Base-by-base conservation (phyloP, 2,888 invertebrate genomes). In the Microplitis deprimator region DNA sequence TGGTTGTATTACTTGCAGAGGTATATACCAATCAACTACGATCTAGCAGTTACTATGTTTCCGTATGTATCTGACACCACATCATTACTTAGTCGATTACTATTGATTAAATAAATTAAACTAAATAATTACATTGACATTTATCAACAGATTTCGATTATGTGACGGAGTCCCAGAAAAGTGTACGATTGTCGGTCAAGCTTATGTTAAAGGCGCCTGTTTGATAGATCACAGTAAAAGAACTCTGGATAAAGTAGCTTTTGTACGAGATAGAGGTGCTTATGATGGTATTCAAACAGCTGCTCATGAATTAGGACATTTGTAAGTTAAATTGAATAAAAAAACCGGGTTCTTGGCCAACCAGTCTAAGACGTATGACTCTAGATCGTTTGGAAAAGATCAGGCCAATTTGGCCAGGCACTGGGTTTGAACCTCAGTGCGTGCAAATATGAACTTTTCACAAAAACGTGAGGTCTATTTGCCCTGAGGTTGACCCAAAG, bases 301-400 rank as follows among this genome's bases (percentile, higher is more conserved):
- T 39, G 78, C 78, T 7, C 80, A 80, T 68, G 80, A 80, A 71
- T 75, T 80, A 38, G 80, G 80, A 17, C 80, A 80, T 60, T 76
- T 79, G 80, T 79, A 67, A 78, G 79, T 79, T n/a, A 20, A n/a
- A 61, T 20, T 1, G 50, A 71, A 17, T 50, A 41, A 20, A 20
- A 20, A 20, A 1, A 20, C 20, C 1, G 20, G 20, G 20, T 1
- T 20, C 1, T 20, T 20, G 20, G 20, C 20, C 20, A 1, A 20
- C 1, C 1, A 1, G 20, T 20, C 20, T 20, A 20, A 20, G 1
- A 20, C 20, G 20, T 20, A 20, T 20, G 20, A 20, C 20, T 20
- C 20, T 20, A 20, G 1, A 20, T 20, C 20, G 20, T 20, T 20
- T 1, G 1, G 20, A 20, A n/a, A n/a, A n/a, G n/a, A n/a, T n/a